Conservation (phyloP, 2,797 vertebrate species). For the Masticophis lateralis region DNA sequence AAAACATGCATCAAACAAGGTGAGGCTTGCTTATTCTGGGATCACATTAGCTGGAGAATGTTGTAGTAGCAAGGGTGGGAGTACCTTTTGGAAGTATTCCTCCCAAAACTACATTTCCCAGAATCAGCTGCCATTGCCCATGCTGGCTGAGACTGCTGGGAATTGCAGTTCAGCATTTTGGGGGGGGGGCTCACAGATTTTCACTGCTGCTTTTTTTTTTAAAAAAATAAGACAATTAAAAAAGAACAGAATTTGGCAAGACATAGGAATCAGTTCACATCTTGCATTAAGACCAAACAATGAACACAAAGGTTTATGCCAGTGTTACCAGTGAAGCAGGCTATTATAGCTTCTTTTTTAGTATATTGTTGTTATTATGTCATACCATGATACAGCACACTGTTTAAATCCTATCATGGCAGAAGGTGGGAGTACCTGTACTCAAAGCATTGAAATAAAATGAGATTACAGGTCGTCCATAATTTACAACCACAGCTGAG, state of each 20-base stretch:
- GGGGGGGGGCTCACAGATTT: background rate
- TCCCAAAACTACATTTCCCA: background rate
- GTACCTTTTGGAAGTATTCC: no score
- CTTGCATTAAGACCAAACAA: background rate
- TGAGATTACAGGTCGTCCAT: background rate
- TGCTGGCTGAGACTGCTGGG: background rate
- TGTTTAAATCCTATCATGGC: background rate
- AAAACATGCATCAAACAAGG: background rate
- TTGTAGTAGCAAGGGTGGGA: background rate
- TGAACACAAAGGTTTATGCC: background rate
- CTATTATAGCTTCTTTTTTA: background rate
- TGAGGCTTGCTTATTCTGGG: no score
- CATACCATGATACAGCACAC: background rate
- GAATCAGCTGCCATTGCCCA: background rate
- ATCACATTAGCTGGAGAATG: background rate
- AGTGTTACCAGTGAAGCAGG: background rate
- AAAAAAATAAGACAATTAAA: background rate
- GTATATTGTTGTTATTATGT: background rate
- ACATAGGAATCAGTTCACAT: background rate
- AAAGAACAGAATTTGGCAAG: background rate
- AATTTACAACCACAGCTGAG: background rate
- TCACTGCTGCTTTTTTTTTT: background rate
- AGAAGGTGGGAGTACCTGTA: background rate
- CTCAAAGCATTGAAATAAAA: background rate
- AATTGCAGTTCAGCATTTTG: background rate